A percentile compares a stretch with the other conserved stretches of the same genome.
phyloP scores from a whole-genome alignment of 1,140 invertebrate species.

The Zeugodacus cucurbitae region DNA sequence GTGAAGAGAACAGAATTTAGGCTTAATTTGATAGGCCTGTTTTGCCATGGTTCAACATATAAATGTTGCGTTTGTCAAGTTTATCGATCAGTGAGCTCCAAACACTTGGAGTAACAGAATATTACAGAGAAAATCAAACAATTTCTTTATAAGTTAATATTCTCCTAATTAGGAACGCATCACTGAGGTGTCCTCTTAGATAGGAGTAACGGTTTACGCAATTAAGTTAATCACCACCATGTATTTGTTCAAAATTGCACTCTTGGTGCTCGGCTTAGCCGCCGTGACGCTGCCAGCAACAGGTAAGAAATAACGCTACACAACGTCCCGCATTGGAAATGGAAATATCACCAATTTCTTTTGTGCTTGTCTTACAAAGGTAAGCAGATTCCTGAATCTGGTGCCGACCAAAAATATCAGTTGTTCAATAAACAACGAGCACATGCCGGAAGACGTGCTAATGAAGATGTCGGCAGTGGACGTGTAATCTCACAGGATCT shows the following conservation, averaged over 20 bases:
- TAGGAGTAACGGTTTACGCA: neutral
- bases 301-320: neutral
- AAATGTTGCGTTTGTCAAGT: neutral
- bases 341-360: neutral
- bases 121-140: neutral
- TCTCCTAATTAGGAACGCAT: neutral
- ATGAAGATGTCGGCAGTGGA: neutral
- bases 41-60: neutral
- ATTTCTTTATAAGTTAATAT: neutral
- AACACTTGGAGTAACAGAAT: neutral
- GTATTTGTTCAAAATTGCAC: neutral
- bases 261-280: slow-evolving; percentile 21
- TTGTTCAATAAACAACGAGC: neutral
- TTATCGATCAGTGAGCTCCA: slow-evolving; percentile 22
- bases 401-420: neutral
- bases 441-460: neutral
- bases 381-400: neutral
- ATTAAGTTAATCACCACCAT: neutral
- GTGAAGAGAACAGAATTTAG: neutral
- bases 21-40: neutral
- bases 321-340: neutral
- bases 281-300: neutral
- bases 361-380: neutral
- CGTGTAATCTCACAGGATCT: neutral
- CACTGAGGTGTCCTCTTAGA: neutral